Evolutionary conservation across 2,888 invertebrate genomes (phyloP).

Genomic region (Neocrepidodera transversa): DNA sequence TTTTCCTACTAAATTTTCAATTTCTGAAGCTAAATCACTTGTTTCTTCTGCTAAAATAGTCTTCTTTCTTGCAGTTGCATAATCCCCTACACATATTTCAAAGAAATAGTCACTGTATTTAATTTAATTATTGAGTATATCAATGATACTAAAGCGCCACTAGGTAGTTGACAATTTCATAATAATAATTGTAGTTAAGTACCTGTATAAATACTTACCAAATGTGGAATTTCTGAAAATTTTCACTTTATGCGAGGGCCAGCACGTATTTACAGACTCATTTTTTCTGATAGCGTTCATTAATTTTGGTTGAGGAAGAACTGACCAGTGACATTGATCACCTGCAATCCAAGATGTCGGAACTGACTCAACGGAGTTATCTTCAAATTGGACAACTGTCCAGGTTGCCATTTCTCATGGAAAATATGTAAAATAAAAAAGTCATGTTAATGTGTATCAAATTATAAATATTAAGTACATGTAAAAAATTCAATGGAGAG

Average conservation of each 20-base stretch:
- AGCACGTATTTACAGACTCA: slow-evolving; percentile 21
- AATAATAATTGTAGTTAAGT: too few relatives aligned
- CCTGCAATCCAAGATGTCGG: slow-evolving; percentile 19
- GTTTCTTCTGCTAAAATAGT: not conserved
- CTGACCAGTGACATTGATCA: slow-evolving; percentile 11
- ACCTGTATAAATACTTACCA: slow-evolving; percentile 15
- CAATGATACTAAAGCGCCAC: too few relatives aligned
- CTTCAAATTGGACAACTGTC: slow-evolving; percentile 25
- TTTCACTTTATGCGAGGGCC: slow-evolving; percentile 13
- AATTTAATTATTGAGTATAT: too few relatives aligned
- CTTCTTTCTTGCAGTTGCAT: not conserved
- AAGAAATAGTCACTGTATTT: not conserved
- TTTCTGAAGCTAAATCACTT: not conserved
- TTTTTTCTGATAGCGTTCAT: slow-evolving; percentile 8
- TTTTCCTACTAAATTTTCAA: not conserved
- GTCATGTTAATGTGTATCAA: too few relatives aligned
- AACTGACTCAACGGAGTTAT: slow-evolving; percentile 14
- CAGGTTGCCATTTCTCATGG: too few relatives aligned
- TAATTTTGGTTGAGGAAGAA: slow-evolving; percentile 13
- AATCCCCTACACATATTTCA: not conserved
- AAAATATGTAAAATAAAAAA: too few relatives aligned
- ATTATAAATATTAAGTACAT: too few relatives aligned
- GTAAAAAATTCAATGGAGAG: too few relatives aligned
- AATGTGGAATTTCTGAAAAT: slow-evolving; percentile 21
- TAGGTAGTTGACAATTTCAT: too few relatives aligned